Evolutionary conservation across 2,888 invertebrate genomes (phyloP).

Genomic region (Oasisia sp.): DNA sequence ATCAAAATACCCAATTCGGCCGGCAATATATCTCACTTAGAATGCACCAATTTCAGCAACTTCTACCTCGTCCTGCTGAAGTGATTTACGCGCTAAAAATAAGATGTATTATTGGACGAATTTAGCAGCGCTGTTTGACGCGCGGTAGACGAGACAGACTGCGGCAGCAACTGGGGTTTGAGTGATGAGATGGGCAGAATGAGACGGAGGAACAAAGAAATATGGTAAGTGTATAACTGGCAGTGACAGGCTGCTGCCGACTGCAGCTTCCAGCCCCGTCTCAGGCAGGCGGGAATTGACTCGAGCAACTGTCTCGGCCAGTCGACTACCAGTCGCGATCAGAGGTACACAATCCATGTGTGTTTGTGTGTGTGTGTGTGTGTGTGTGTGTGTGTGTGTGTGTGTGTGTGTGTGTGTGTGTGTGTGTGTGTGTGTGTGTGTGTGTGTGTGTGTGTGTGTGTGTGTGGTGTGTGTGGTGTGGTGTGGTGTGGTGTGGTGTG

Average conservation of each 20-base stretch:
- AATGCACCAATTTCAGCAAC: neutral
- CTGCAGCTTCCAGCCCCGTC: neutral
- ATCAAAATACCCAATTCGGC: neutral
- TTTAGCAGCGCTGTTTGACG: conserved; percentile 5
- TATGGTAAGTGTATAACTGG: conserved; percentile 13
- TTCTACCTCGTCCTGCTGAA: neutral
- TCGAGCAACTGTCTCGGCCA: neutral
- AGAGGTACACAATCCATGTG: neutral
- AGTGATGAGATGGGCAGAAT: neutral
- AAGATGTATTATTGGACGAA: conserved; percentile 17
- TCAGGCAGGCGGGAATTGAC: neutral
- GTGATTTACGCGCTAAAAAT: conserved; percentile 12
- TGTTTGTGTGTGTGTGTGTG: too few species aligned
- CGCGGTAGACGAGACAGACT: neutral
- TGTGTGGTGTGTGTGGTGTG: neutral
- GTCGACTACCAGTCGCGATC: neutral
- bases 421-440: neutral
- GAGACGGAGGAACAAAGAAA: conserved; percentile 12
- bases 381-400: neutral
- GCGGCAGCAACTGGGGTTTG: neutral
- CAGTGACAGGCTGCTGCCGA: neutral
- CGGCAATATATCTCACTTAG: neutral
- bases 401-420: neutral
- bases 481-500: too few species aligned
- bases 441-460: neutral